A percentile compares a stretch with the other conserved stretches of the same genome.
Evolutionary conservation across 2,797 vertebrate species (phyloP).

Genomic region (Loris lydekkerianus): DNA sequence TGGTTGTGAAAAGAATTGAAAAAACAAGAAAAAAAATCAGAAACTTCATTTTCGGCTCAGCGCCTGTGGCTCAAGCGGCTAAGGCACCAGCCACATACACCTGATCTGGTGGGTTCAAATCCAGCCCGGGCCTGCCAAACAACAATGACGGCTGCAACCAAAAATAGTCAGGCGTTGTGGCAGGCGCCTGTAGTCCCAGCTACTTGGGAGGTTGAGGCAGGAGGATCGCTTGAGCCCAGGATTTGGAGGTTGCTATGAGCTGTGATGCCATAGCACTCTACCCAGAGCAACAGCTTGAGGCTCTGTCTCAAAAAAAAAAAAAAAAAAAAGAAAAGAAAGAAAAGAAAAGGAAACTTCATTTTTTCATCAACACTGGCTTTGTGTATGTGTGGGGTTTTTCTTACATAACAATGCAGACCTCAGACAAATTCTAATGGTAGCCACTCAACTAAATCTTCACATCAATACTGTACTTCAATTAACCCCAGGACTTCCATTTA

Average conservation of each 20-base stretch:
- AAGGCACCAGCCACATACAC: too few relatives aligned
- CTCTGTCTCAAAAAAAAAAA: neutral
- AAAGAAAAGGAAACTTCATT: neutral
- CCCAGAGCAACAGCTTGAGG: too few relatives aligned
- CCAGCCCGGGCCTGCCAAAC: too few relatives aligned
- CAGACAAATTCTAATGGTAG: neutral
- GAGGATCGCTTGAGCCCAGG: too few relatives aligned
- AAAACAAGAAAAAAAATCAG: neutral
- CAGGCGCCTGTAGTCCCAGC: too few relatives aligned
- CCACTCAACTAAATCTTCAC: neutral
- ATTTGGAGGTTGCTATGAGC: too few relatives aligned
- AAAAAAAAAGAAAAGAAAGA: neutral
- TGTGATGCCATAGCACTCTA: too few relatives aligned
- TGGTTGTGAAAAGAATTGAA: neutral
- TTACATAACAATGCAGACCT: neutral
- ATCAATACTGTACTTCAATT: neutral
- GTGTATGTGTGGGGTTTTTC: neutral
- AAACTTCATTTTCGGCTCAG: neutral
- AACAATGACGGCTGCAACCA: too few relatives aligned
- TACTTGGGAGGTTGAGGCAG: too few relatives aligned
- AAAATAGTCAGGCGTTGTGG: too few relatives aligned
- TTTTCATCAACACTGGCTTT: neutral
- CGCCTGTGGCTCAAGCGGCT: too few relatives aligned
- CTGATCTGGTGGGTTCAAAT: too few relatives aligned
- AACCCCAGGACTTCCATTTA: neutral